Evolutionary conservation across 2,888 invertebrate species (phyloP), one percentile per base, ranked within the genome.

Genomic region (Lochmaea capreae): DNA sequence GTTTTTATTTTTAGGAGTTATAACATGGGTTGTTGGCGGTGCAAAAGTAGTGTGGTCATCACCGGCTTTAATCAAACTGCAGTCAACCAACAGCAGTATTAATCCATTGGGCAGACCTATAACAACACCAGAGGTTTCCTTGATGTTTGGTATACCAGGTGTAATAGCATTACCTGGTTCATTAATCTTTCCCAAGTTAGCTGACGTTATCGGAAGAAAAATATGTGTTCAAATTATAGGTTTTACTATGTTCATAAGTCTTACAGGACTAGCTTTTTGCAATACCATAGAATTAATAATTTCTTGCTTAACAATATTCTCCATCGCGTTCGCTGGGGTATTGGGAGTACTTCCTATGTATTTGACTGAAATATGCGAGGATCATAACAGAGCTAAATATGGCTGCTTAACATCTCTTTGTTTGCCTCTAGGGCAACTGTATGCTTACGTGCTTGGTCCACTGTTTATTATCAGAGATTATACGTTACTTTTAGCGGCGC

Each of bases 311-410:
- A 61, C 61, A 39, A 14, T 61, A 33, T 14, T n/a, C 18, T 26
- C 61, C 8, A 33, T n/a, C 2, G n/a, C 39, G 10, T 61, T 61
- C 10, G n/a, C 33, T 14, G 61, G 61, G 14, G 18, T 39, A 9
- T 26, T 61, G 61, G 63, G 63, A 43, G 61, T 61, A 1, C 39
- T 61, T n/a, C 61, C 61, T 2, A 61, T 61, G 61, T 61, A 61
- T 39, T 3, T 61, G 0, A 61, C 61, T 33, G 61, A 61, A 61
- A 61, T 61, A 39, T 61, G 61, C n/a, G 61, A 61, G 33, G 39
- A 61, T 61, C 61, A 61, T n/a, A 61, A 61, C 16, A 61, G 61
- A 16, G 61, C 33, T 61, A 61, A 61, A 61, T 61, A 33, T 16
- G 61, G 61, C 1, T 61, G 61, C 8, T n/a, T 61, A 26, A 33